A percentile compares a stretch with the other conserved stretches of the same genome.
Evolutionary conservation across 2,797 vertebrate species (phyloP).

Genomic region (Loris lydekkerianus): DNA sequence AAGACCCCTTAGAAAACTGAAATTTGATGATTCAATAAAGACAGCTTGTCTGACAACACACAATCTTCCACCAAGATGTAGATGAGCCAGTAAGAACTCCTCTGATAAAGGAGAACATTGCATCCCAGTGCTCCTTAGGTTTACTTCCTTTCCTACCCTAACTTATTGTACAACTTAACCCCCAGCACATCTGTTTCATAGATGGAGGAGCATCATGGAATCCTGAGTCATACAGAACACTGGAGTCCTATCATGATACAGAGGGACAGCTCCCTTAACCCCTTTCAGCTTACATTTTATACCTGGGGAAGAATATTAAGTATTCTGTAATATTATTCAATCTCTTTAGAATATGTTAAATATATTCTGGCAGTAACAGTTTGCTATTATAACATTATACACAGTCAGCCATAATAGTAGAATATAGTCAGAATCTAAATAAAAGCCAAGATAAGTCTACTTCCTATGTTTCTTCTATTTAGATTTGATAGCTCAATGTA

Average conservation of each 20-base stretch:
- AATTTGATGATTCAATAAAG: slow-evolving; percentile 5
- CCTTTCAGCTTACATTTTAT: neutral
- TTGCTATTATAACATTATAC: slow-evolving; percentile 14
- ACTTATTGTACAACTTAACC: neutral
- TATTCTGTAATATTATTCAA: neutral
- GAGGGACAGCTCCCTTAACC: neutral
- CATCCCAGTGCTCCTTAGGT: neutral
- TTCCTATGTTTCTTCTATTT: slow-evolving; percentile 24
- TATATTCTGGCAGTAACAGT: slow-evolving; percentile 27
- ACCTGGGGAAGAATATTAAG: neutral
- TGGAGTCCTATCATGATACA: neutral
- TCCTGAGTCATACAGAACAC: neutral
- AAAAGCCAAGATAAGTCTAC: slow-evolving; percentile 39
- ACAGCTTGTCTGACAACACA: neutral
- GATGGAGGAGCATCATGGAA: neutral
- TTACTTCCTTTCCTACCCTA: neutral
- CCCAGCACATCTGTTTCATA: neutral
- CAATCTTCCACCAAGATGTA: neutral
- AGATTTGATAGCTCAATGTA: slow-evolving; percentile 58
- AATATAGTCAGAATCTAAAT: slow-evolving; percentile 55
- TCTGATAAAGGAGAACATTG: neutral
- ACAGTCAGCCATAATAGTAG: neutral
- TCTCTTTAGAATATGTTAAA: slow-evolving; percentile 20
- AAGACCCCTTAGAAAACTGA: slow-evolving; percentile 30
- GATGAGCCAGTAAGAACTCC: neutral